Base-by-base conservation (phyloP, 2,888 invertebrate species). In the Megalurothrips usitatus region DNA sequence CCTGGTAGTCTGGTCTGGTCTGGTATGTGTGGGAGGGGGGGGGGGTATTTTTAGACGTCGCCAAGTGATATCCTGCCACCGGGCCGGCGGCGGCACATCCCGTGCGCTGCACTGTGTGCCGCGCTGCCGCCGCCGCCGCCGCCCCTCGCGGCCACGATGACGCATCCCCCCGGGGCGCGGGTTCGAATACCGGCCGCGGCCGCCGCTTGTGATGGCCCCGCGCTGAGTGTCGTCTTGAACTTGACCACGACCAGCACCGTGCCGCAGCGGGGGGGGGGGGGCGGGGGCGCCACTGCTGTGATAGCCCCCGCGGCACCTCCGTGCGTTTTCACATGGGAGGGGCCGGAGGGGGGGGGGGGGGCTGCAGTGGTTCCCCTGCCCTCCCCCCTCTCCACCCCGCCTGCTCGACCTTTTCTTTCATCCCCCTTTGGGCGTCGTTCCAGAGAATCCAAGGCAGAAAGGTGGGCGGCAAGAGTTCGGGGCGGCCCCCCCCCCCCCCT, bases 401-500 rank as follows among this genome's bases (percentile, higher is more conserved):
- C 52, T 9, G 14, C 1, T 19, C 52, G 14, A 12, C 52, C 19
- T 19, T 52, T 19, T 52, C 52, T 52, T 52, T 52, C 52, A 43
- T 43, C 34, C 34, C 34, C 34, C 34, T 19, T 58, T 58, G 58
- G 58, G 58, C 58, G 58, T 58, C 58, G 58, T 58, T 58, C 58
- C 58, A 58, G 58, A 17, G 58, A 58, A 58, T 17, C 58, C 58
- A 58, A 58, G 58, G 58, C 58, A 58, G n/a, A n/a, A n/a, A n/a
- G n/a, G 14, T 58, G 58, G 58, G 58, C n/a, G 58, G 58, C 58
- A 58, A 58, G n/a, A n/a, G 58, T 58, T 58, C 58, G 19, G 14
- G 84, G 85, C 28, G 80, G 81, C 78, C 79, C 82, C 48, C 28
- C 79, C 83, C 85, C 87, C 86, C 86, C 23, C 14, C 26, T 19